Percentiles rank a stretch among this genome's conserved stretches.
These are phyloP conservation scores for Alethe castanea DNA, from an alignment of 2,113 vertebrate genomes.

Conservation along the genomic window DNA sequence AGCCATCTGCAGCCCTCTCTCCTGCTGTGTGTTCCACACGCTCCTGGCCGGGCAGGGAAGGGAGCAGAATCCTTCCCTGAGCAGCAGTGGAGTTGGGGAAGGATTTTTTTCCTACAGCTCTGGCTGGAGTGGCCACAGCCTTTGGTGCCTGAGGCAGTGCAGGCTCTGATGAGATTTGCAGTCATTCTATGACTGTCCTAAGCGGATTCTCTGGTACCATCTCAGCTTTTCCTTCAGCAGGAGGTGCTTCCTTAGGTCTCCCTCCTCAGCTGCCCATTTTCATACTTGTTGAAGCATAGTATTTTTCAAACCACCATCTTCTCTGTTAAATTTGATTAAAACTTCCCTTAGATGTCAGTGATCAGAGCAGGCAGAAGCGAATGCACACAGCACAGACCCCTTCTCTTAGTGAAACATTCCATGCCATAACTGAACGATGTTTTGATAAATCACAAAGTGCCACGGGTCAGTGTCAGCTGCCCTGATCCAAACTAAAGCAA, in stretches of 20 bases:
- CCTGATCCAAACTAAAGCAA: not conserved
- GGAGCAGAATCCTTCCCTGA: too few species aligned
- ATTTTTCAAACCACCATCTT: not conserved
- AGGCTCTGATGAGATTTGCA: not conserved
- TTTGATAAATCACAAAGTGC: not conserved
- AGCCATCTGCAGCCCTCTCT: too few species aligned
- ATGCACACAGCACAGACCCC: not conserved
- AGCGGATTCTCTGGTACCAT: not conserved
- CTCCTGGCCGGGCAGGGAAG: too few species aligned
- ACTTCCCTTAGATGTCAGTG: not conserved
- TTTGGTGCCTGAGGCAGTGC: not conserved
- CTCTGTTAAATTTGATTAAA: not conserved
- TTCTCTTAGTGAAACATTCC: not conserved
- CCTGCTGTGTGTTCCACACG: too few species aligned
- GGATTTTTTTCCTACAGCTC: too few species aligned
- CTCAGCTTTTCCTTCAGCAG: not conserved
- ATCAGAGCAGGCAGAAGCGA: not conserved
- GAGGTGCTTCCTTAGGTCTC: not conserved
- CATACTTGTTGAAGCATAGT: not conserved
- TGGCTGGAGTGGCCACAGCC: not conserved
- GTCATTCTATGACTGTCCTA: rapidly evolving
- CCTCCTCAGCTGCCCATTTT: not conserved
- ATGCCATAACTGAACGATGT: rapidly evolving
- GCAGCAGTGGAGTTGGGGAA: too few species aligned
- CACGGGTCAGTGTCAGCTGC: not conserved